These are phyloP conservation scores for Dryocosmus kuriphilus DNA, from an alignment of 2,888 invertebrate genomes.

Conservation along the genomic window DNA sequence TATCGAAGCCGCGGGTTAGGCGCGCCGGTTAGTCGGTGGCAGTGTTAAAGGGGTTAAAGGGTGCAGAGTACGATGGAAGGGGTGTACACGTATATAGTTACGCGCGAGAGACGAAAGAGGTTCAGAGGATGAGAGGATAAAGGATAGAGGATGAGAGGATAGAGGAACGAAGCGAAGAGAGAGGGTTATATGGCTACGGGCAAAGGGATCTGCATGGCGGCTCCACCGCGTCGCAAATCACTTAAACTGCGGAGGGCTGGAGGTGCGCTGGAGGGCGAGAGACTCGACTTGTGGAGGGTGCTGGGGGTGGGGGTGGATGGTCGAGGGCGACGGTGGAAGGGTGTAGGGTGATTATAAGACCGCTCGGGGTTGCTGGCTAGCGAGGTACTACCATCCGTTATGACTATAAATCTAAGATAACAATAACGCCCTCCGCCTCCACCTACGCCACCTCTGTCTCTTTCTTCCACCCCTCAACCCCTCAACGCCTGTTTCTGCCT, in stretches of 20 bases:
- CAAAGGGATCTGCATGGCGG: constrained; percentile 72
- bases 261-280: constrained; percentile 75
- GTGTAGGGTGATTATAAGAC: constrained; percentile 77
- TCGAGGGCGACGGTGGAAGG: constrained; percentile 63
- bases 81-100: constrained; percentile 49
- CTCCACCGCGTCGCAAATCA: constrained; percentile 75
- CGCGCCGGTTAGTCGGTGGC: constrained; percentile 48
- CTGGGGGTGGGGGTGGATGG: constrained; percentile 61
- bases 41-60: constrained; percentile 51
- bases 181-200: constrained; percentile 66
- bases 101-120: constrained; percentile 18
- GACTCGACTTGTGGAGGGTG: constrained; percentile 38
- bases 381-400: constrained; percentile 77
- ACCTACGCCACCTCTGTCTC: constrained; percentile 59
- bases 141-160: constrained; percentile 52
- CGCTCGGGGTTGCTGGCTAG: constrained; percentile 77
- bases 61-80: constrained; percentile 50
- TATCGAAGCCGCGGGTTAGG: constrained; percentile 54
- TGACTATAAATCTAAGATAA: constrained; percentile 78
- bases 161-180: constrained; percentile 54
- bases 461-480: constrained; percentile 42
- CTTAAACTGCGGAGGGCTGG: constrained; percentile 78
- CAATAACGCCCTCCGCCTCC: constrained; percentile 74
- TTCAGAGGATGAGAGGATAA: constrained; percentile 45
- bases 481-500: constrained; percentile 39